A percentile compares a stretch with the other conserved stretches of the same genome.
These are phyloP conservation scores for Phoronis australis DNA, from an alignment of 2,888 invertebrate species.

Conservation along the genomic window DNA sequence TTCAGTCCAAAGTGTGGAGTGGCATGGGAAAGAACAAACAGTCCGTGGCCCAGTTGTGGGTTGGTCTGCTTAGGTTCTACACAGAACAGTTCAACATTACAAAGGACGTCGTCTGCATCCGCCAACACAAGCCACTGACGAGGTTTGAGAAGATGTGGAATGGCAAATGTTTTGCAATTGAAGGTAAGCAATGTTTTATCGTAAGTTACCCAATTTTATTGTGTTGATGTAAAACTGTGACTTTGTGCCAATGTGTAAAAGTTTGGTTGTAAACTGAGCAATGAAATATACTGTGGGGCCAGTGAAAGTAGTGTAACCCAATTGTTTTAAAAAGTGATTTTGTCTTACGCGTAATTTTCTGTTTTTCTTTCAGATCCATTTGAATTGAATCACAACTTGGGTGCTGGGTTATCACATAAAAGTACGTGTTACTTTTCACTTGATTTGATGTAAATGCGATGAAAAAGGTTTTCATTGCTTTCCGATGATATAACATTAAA, in stretches of 20 bases:
- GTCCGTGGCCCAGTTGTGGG: conserved; percentile 56
- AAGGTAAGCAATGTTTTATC: conserved; percentile 50
- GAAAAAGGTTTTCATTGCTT: too few species aligned
- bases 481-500: too few species aligned
- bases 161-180: conserved; percentile 58
- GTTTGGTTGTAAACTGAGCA: too few species aligned
- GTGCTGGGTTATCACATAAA: conserved; percentile 57
- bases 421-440: conserved; percentile 56
- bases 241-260: too few species aligned
- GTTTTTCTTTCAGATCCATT: conserved; percentile 59
- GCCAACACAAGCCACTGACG: conserved; percentile 53
- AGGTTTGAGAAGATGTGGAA: conserved; percentile 60
- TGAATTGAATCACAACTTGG: conserved; percentile 59
- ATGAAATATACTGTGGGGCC: too few species aligned
- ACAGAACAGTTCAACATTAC: conserved; percentile 57
- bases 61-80: conserved; percentile 59
- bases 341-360: too few species aligned
- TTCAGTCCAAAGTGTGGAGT: conserved; percentile 52
- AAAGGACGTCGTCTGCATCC: conserved; percentile 56
- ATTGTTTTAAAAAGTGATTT: too few species aligned
- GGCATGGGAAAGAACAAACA: conserved; percentile 53
- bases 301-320: too few species aligned
- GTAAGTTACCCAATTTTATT: too few species aligned
- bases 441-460: too few species aligned
- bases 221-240: too few species aligned